Percentiles rank a stretch among this genome's conserved stretches.
phyloP scores from a whole-genome alignment of 2,888 invertebrate genomes.

The Caenorhabditis zanzibari region DNA sequence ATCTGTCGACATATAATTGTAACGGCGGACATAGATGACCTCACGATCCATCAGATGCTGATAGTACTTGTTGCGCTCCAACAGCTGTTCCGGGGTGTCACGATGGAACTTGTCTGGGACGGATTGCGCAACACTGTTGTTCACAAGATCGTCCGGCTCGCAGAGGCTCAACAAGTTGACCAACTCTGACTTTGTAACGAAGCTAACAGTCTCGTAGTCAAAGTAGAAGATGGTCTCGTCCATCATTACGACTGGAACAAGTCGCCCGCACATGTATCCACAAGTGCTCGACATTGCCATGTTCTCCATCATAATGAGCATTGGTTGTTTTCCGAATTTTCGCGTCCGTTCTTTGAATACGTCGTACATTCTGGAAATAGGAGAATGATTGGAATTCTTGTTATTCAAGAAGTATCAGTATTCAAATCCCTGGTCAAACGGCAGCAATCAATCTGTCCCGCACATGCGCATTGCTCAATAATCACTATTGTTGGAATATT shows the following conservation, averaged over 20 bases:
- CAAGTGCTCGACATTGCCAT: conserved; percentile 36
- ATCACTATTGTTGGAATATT: conserved; percentile 54
- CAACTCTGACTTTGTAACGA: conserved; percentile 39
- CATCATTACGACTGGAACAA: conserved; percentile 54
- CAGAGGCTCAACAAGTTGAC: conserved; percentile 44
- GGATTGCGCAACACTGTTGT: conserved; percentile 24
- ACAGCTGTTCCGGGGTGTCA: conserved; percentile 22
- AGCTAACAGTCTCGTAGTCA: conserved; percentile 53
- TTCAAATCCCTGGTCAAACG: conserved; percentile 1
- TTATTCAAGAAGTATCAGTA: neutral
- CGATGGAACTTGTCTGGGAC: conserved; percentile 38
- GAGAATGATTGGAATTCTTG: neutral
- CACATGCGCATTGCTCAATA: conserved; percentile 72
- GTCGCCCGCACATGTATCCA: conserved; percentile 39
- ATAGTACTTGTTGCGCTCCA: conserved; percentile 40
- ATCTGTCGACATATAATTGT: conserved; percentile 13
- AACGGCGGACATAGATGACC: conserved; percentile 36
- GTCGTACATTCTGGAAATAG: conserved; percentile 59
- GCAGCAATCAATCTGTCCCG: conserved; percentile 63
- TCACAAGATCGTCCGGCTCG: conserved; percentile 33
- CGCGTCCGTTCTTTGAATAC: conserved; percentile 54
- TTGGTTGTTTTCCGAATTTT: conserved; percentile 16
- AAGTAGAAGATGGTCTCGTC: conserved; percentile 42
- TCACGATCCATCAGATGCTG: conserved; percentile 27
- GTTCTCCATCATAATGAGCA: conserved; percentile 38